Base-by-base conservation (phyloP, 2,888 invertebrate genomes). In the Protonemura montana region DNA sequence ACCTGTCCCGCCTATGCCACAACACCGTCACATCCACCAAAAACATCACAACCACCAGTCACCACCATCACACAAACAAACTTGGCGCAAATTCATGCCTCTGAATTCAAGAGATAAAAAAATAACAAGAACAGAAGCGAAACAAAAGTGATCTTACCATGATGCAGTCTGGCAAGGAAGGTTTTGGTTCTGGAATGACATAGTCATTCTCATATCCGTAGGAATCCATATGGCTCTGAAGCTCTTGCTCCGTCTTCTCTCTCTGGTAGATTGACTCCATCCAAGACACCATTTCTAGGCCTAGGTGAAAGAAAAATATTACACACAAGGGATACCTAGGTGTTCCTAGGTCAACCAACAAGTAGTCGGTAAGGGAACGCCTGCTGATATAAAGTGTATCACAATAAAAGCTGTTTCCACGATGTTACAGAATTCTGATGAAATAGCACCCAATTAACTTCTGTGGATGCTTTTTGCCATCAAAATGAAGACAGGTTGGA, bases 221-320 rank as follows among this genome's bases (percentile, higher is more conserved):
- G 7, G 59, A 7, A 13, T 59, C 59, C 13, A 59, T 2, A 1
- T 81, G 81, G 0, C 21, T 29, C 25, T 30, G 28, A 10, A 81
- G 21, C n/a, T 81, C 81, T 5, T 81, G 76, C 2, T 42, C 29
- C 1, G 21, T 76, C 28, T 59, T 26, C 0, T 28, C 59, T 76
- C 25, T 76, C 26, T 26, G 28, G 27, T 59, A 84, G 3, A 84
- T 84, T 0, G 76, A 28, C 1, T 76, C 84, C 84, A 84, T 84
- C 84, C 84, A 84, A 10, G 84, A 59, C 6, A 29, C 28, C 84
- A 84, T 84, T 13, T 76, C 84, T 16, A 84, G 29, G 29, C 59
- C 84, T 84, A 21, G 13, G 27, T 27, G 7, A 27, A 80, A 27
- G 6, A 80, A 77, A 21, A n/a, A n/a, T n/a, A n/a, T n/a, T n/a